Evolutionary conservation across 2,113 vertebrate species (phyloP).

Genomic region (Zeus faber): DNA sequence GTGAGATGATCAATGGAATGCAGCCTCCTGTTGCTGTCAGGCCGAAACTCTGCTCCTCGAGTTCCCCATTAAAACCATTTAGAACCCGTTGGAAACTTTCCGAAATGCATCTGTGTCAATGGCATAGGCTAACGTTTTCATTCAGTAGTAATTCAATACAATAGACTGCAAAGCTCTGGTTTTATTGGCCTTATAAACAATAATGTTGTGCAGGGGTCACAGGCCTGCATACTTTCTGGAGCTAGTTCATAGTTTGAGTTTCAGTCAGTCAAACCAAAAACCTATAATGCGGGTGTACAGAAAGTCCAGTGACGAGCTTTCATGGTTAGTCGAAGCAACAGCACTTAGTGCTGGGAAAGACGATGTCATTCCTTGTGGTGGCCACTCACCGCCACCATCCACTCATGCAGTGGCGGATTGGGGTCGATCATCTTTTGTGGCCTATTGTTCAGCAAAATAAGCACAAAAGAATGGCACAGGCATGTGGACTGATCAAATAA

Average conservation of each 20-base stretch:
- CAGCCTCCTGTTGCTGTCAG: constrained; percentile 15
- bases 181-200: no score
- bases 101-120: not conserved
- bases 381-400: constrained; percentile 27
- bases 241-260: not conserved
- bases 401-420: not conserved
- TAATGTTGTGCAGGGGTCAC: no score
- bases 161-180: no score
- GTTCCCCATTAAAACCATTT: not conserved
- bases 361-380: constrained; percentile 32
- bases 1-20: constrained; percentile 11
- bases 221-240: not conserved
- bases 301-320: constrained; percentile 30
- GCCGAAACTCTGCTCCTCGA: not conserved
- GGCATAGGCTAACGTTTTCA: not conserved
- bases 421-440: no score
- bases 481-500: not conserved
- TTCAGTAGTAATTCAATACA: not conserved
- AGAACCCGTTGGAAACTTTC: not conserved
- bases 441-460: constrained; percentile 17
- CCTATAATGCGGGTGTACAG: constrained; percentile 35
- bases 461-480: constrained; percentile 31
- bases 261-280: not conserved
- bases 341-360: constrained; percentile 12
- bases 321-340: constrained; percentile 23